These are phyloP conservation scores for Metalampra italica DNA, from an alignment of 2,888 invertebrate species.

Conservation along the genomic window DNA sequence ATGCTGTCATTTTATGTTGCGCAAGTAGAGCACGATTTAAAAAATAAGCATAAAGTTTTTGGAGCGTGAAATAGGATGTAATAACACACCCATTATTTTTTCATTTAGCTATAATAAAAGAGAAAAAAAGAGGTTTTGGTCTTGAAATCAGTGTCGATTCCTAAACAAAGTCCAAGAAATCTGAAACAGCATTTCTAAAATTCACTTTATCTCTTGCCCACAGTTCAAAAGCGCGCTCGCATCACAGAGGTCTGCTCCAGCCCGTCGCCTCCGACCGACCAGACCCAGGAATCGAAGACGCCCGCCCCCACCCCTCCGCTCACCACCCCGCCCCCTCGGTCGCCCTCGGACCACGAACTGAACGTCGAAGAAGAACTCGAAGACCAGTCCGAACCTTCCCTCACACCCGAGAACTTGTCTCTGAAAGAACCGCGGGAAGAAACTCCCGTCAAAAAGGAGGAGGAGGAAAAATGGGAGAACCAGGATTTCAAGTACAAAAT, in stretches of 20 bases:
- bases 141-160: too few relatives aligned
- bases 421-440: constrained; percentile 82
- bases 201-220: constrained; percentile 31
- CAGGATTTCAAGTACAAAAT: constrained; percentile 63
- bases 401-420: constrained; percentile 89
- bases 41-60: too few relatives aligned
- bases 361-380: constrained; percentile 79
- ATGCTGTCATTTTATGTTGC: too few relatives aligned
- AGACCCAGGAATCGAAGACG: constrained; percentile 48
- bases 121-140: too few relatives aligned
- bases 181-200: too few relatives aligned
- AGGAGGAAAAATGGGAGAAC: constrained; percentile 67
- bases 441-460: constrained; percentile 68
- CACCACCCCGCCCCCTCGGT: constrained; percentile 60
- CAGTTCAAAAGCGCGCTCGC: constrained; percentile 73
- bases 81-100: too few relatives aligned
- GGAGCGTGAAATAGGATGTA: too few relatives aligned
- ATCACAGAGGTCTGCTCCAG: constrained; percentile 69
- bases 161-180: too few relatives aligned
- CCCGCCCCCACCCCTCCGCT: constrained; percentile 54
- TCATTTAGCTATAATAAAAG: too few relatives aligned
- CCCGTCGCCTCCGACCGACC: constrained; percentile 56
- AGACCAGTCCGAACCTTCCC: constrained; percentile 71
- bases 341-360: constrained; percentile 72
- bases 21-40: too few relatives aligned